These are phyloP conservation scores for Catharus minimus DNA, from an alignment of 2,113 vertebrate genomes.

Conservation along the genomic window DNA sequence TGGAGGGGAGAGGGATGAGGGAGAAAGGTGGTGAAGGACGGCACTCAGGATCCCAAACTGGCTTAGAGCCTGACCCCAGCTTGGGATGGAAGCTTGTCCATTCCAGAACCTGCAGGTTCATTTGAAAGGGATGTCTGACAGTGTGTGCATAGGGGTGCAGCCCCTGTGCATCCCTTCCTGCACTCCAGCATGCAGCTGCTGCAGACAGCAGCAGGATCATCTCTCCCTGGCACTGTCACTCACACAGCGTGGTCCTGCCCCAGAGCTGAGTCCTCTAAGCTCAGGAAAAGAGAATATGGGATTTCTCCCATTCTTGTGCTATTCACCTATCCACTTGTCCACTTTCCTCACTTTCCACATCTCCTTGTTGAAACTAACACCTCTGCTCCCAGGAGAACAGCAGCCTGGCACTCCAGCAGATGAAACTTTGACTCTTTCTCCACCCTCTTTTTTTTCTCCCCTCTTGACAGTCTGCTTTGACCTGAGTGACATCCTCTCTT, in stretches of 20 bases:
- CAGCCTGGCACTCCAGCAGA: not conserved
- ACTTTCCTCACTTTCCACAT: not conserved
- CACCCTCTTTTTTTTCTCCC: accelerated
- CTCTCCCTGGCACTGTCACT: not conserved
- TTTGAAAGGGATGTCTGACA: not conserved
- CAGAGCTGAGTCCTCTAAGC: not conserved
- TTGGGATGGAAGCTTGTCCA: not conserved
- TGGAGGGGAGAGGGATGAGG: not conserved
- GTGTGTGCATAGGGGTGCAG: not conserved
- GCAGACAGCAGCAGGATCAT: not conserved
- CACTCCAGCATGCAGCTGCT: accelerated
- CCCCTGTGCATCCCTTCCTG: not conserved
- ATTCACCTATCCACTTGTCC: not conserved
- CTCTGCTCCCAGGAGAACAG: not conserved
- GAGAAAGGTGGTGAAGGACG: not conserved
- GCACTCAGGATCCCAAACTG: not conserved
- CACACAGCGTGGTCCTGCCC: not conserved
- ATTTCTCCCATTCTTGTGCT: not conserved
- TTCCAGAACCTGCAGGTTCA: not conserved
- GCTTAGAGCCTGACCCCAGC: not conserved
- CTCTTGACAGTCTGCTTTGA: constrained; percentile 19
- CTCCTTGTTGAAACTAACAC: not conserved
- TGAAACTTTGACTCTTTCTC: not conserved
- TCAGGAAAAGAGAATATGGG: not conserved
- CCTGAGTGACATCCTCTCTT: constrained; percentile 27